Evolutionary conservation across 1,140 invertebrate genomes (phyloP).

Genomic region (Lordiphosa clarofinis): DNA sequence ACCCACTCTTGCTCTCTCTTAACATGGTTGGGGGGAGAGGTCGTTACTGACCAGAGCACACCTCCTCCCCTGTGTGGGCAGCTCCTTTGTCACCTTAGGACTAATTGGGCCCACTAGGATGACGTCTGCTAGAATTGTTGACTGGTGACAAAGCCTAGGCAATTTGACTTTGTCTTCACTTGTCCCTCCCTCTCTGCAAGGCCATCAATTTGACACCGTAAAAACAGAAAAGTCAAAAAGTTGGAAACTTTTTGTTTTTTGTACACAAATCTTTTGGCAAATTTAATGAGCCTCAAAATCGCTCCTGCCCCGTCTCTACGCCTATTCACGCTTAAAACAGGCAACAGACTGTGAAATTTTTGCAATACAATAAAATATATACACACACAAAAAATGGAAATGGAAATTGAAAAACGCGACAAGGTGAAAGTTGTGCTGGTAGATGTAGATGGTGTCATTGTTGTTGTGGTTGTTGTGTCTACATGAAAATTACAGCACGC

Average conservation of each 20-base stretch:
- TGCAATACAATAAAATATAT: constrained; percentile 36
- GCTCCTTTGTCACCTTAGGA: constrained; percentile 49
- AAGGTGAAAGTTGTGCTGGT: constrained; percentile 55
- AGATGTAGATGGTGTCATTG: constrained; percentile 14
- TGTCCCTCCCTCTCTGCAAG: constrained; percentile 7
- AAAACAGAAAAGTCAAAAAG: constrained; percentile 38
- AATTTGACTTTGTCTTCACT: constrained; percentile 22
- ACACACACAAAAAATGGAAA: constrained; percentile 5
- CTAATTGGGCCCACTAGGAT: constrained; percentile 37
- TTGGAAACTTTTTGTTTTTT: constrained; percentile 38
- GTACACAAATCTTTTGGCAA: constrained; percentile 57
- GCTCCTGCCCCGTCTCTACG: constrained; percentile 9
- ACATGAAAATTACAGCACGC: constrained; percentile 67
- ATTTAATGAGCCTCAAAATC: constrained; percentile 72
- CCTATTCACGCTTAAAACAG: constrained; percentile 30
- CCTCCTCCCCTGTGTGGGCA: background rate
- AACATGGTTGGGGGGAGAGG: background rate
- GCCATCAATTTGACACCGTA: constrained; percentile 58
- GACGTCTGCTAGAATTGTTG: constrained; percentile 12
- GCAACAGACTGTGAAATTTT: constrained; percentile 64
- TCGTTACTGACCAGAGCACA: no score
- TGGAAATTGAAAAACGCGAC: constrained; percentile 71
- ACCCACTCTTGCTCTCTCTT: no score
- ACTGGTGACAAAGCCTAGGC: constrained; percentile 47
- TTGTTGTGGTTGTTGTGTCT: constrained; percentile 37